Conservation (phyloP, 1,140 invertebrate species). For the Ips nitidus region DNA sequence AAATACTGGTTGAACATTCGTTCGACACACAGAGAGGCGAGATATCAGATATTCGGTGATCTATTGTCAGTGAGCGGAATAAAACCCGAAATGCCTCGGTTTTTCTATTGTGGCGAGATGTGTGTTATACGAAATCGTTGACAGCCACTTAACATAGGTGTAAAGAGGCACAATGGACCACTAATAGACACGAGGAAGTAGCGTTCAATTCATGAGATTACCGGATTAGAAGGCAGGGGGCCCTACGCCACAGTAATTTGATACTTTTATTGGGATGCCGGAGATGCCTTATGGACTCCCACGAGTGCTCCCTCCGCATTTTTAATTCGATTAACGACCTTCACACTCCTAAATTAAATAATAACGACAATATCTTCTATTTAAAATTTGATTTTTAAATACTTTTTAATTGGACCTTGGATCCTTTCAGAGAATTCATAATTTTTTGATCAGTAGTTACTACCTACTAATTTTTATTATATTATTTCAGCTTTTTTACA, state of each 20-base stretch:
- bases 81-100: conserved; percentile 17
- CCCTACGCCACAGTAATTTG: conserved; percentile 18
- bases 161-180: conserved; percentile 34
- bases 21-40: background rate
- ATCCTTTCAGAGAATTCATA: too few relatives aligned
- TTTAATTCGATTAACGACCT: too few relatives aligned
- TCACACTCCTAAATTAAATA: too few relatives aligned
- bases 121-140: conserved; percentile 31
- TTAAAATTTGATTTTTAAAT: too few relatives aligned
- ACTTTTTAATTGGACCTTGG: too few relatives aligned
- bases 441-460: too few relatives aligned
- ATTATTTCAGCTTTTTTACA: too few relatives aligned
- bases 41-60: conserved; percentile 26
- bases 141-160: conserved; percentile 40
- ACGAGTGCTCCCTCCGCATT: background rate
- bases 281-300: conserved; percentile 26
- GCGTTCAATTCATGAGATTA: conserved; percentile 31
- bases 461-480: too few relatives aligned
- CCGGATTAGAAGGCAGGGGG: conserved; percentile 19
- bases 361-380: too few relatives aligned
- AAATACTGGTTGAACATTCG: too few relatives aligned
- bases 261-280: conserved; percentile 32
- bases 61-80: conserved; percentile 13
- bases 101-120: conserved; percentile 28
- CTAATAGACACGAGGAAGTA: conserved; percentile 36